Conservation (phyloP, 2,797 vertebrate genomes). For the Rhinella marina region DNA sequence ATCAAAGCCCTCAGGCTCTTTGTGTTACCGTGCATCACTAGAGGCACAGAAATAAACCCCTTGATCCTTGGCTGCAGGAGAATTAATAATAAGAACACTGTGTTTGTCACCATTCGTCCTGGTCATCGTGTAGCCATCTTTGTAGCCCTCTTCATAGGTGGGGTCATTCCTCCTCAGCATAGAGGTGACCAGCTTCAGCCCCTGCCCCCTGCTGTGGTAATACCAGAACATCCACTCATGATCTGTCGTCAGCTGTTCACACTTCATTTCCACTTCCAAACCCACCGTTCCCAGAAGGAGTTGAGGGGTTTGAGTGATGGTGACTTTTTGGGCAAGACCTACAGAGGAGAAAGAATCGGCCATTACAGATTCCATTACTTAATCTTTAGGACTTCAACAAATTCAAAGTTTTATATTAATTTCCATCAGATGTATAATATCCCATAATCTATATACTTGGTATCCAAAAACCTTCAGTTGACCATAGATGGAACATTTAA, state of each 20-base stretch:
- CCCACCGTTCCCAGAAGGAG: background rate
- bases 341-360: background rate
- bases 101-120: background rate
- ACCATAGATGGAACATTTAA: no score
- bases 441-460: background rate
- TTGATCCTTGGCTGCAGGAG: background rate
- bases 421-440: background rate
- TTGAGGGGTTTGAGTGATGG: conserved; percentile 16
- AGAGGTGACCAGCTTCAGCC: background rate
- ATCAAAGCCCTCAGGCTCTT: conserved; percentile 32
- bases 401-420: background rate
- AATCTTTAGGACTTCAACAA: background rate
- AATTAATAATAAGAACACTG: background rate
- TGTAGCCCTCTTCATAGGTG: conserved; percentile 6
- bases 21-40: conserved; percentile 54
- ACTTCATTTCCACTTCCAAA: background rate
- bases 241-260: conserved; percentile 22
- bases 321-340: conserved; percentile 21
- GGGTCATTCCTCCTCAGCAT: background rate
- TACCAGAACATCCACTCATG: conserved; percentile 52
- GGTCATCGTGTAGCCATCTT: background rate
- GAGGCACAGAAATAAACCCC: conserved; percentile 46
- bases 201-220: conserved; percentile 16
- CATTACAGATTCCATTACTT: background rate
- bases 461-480: background rate